Evolutionary conservation across 2,113 vertebrate species (phyloP).

Genomic region (Thamnophis sirtalis): DNA sequence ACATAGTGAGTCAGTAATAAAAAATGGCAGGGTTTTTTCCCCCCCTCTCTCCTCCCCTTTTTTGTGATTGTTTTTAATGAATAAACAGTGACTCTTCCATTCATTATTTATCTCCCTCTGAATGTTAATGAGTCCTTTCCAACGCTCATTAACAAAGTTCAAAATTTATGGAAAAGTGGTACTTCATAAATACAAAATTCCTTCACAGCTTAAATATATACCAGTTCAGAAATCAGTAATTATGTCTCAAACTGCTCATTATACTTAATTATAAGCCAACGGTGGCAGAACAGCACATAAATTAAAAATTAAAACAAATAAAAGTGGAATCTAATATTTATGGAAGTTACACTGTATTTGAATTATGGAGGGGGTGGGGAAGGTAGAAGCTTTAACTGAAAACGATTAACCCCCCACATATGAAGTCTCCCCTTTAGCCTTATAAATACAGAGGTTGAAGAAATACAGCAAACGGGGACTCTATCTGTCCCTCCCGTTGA

Average conservation of each 20-base stretch:
- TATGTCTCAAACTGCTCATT: constrained; percentile 67
- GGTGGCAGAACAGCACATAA: not conserved
- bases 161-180: constrained; percentile 72
- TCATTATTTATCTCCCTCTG: constrained; percentile 69
- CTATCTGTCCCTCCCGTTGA: not conserved
- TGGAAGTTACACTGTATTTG: not conserved
- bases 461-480: not conserved
- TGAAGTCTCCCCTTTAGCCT: not conserved
- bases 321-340: not conserved
- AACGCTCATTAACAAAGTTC: constrained; percentile 71
- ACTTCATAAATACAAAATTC: constrained; percentile 73
- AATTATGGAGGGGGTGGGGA: not conserved
- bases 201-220: constrained; percentile 68
- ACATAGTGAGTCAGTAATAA: constrained; percentile 57
- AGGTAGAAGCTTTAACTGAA: not conserved
- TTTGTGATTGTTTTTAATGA: constrained; percentile 56
- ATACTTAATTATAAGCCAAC: not conserved
- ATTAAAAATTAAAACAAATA: not conserved
- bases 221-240: constrained; percentile 77
- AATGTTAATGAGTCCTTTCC: constrained; percentile 72
- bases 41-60: not conserved
- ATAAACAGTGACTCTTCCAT: constrained; percentile 66
- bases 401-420: not conserved
- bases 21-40: constrained; percentile 24
- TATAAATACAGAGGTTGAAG: not conserved